A percentile compares a stretch with the other conserved stretches of the same genome.
These are phyloP conservation scores for Alfaro cultratus DNA, from an alignment of 2,797 vertebrate species.

Conservation along the genomic window DNA sequence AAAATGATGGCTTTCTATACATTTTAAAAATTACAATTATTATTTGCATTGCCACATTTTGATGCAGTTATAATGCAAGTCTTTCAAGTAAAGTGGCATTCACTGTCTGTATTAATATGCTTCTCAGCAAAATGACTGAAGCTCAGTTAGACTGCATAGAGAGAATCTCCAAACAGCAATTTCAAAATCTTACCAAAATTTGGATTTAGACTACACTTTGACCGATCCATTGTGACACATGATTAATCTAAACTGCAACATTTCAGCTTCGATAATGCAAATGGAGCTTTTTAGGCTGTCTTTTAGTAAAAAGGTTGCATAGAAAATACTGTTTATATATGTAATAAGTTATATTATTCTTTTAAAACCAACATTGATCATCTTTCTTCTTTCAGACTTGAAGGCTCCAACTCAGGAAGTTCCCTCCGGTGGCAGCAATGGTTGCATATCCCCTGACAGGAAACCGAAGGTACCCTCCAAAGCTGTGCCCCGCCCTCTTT, in stretches of 20 bases:
- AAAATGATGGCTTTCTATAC: not conserved
- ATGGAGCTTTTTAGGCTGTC: not conserved
- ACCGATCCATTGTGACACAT: not conserved
- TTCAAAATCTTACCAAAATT: not conserved
- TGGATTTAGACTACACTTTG: not conserved
- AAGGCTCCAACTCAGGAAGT: conserved; percentile 67
- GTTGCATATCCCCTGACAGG: conserved; percentile 80
- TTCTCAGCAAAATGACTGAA: not conserved
- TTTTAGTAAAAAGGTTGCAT: not conserved
- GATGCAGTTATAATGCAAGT: not conserved
- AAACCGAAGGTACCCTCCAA: conserved; percentile 77
- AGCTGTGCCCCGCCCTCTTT: conserved; percentile 84
- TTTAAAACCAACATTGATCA: not conserved
- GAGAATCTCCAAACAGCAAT: not conserved
- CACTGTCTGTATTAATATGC: not conserved
- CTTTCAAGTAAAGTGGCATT: not conserved
- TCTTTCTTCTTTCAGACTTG: conserved; percentile 73
- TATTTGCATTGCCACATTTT: not conserved
- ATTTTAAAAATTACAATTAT: not conserved
- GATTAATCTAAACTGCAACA: not conserved
- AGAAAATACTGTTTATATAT: not conserved
- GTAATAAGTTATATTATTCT: not conserved
- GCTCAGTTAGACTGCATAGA: not conserved
- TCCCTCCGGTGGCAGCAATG: conserved; percentile 74
- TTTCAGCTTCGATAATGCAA: not conserved